Evolutionary conservation across 2,797 vertebrate species (phyloP).

Genomic region (Chloroceryle amazona): DNA sequence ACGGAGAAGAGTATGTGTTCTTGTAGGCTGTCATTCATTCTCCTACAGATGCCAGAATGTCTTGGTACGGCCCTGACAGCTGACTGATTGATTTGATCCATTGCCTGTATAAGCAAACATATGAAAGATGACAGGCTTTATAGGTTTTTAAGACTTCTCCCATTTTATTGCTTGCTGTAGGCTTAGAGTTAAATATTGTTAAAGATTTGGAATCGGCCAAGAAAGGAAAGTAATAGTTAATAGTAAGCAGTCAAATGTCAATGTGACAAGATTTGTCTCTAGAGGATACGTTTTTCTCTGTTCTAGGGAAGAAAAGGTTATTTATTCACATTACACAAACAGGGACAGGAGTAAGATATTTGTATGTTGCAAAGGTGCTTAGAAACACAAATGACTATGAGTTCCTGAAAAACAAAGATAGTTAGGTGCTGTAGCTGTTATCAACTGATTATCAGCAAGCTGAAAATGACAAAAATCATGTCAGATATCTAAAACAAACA

Average conservation of each 20-base stretch:
- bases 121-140: conserved; percentile 47
- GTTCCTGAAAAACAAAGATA: background rate
- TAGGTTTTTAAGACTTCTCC: background rate
- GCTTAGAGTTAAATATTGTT: conserved; percentile 30
- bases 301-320: background rate
- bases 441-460: background rate
- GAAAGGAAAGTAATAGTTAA: background rate
- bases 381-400: background rate
- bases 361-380: background rate
- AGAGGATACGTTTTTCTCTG: background rate
- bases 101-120: conserved; percentile 16
- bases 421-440: background rate
- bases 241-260: background rate
- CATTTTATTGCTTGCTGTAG: conserved; percentile 27
- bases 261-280: background rate
- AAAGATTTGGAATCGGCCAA: background rate
- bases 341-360: background rate
- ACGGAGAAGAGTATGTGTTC: background rate
- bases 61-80: conserved; percentile 13
- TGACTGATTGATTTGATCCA: conserved; percentile 54
- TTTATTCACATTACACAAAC: background rate
- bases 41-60: background rate
- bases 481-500: background rate
- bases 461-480: background rate
- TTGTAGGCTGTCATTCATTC: background rate